Conservation (phyloP, 1,140 invertebrate species). For the Lamellibrachia luymesi region DNA sequence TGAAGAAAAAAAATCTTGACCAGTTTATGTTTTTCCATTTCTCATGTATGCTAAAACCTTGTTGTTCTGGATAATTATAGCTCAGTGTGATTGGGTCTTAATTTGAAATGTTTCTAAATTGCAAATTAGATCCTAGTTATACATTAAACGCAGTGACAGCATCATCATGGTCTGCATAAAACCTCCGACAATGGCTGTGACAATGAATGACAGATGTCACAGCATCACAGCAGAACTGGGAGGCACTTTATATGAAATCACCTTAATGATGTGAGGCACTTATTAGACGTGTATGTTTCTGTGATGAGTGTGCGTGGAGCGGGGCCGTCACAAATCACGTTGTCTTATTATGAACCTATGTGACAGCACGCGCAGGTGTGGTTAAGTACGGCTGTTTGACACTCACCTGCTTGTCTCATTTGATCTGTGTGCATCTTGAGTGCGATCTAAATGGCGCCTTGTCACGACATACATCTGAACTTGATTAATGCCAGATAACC, state of each 20-base stretch:
- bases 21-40: not conserved
- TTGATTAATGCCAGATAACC: constrained; percentile 1
- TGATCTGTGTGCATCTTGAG: not conserved
- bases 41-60: not conserved
- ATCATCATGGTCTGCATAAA: not conserved
- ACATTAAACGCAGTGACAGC: not conserved
- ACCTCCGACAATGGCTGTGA: not conserved
- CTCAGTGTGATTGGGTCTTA: not conserved
- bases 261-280: not conserved
- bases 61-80: not conserved
- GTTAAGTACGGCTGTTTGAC: not conserved
- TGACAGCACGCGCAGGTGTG: constrained; percentile 2
- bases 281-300: not conserved
- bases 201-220: not conserved
- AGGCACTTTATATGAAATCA: not conserved
- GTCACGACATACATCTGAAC: not conserved
- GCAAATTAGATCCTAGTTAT: not conserved
- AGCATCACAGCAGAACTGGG: not conserved
- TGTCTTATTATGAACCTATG: not conserved
- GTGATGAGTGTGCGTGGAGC: not conserved
- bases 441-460: not conserved
- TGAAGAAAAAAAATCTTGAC: not conserved
- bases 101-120: not conserved
- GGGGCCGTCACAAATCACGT: not conserved
- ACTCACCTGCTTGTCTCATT: not conserved